These are phyloP conservation scores for Crocallis elinguaria DNA, from an alignment of 2,888 invertebrate species.

Conservation along the genomic window DNA sequence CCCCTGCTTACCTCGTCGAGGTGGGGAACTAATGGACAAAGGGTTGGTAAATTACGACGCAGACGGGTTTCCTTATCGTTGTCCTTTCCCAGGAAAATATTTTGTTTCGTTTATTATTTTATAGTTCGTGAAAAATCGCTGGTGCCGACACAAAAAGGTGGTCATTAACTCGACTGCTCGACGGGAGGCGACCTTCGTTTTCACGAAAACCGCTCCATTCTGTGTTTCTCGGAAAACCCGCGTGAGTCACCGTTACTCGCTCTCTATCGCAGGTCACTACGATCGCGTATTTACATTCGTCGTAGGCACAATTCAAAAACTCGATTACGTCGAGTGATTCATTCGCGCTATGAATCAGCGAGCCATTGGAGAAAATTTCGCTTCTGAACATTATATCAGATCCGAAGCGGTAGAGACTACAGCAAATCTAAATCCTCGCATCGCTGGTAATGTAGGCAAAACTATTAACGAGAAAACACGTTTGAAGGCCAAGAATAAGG, in stretches of 20 bases:
- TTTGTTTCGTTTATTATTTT: slow-evolving; percentile 35
- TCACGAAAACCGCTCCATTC: slow-evolving; percentile 76
- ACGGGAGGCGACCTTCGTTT: slow-evolving; percentile 72
- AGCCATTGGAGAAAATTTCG: slow-evolving; percentile 66
- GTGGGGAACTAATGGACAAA: slow-evolving; percentile 45
- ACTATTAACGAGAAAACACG: slow-evolving; percentile 36
- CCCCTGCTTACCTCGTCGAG: slow-evolving; percentile 45
- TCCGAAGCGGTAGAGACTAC: slow-evolving; percentile 13
- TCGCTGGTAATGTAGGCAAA: slow-evolving; percentile 24
- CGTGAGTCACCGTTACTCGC: slow-evolving; percentile 73
- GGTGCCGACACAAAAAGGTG: slow-evolving; percentile 47
- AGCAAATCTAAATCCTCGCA: slow-evolving; percentile 4
- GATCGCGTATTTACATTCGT: slow-evolving; percentile 79
- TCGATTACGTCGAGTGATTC: slow-evolving; percentile 81
- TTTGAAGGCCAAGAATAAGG: slow-evolving; percentile 51
- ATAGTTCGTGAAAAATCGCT: slow-evolving; percentile 48
- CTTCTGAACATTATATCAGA: slow-evolving; percentile 36
- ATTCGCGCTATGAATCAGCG: slow-evolving; percentile 77
- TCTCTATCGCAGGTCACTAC: slow-evolving; percentile 79
- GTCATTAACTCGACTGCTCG: slow-evolving; percentile 48
- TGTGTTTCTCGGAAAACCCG: slow-evolving; percentile 82
- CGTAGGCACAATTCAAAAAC: slow-evolving; percentile 81
- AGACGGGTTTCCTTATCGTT: slow-evolving; percentile 32
- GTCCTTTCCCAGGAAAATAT: slow-evolving; percentile 37
- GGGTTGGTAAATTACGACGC: slow-evolving; percentile 43